Evolutionary conservation across 2,888 invertebrate genomes (phyloP), one percentile per base, ranked within the genome.

Genomic region (Synanthedon vespiformis): DNA sequence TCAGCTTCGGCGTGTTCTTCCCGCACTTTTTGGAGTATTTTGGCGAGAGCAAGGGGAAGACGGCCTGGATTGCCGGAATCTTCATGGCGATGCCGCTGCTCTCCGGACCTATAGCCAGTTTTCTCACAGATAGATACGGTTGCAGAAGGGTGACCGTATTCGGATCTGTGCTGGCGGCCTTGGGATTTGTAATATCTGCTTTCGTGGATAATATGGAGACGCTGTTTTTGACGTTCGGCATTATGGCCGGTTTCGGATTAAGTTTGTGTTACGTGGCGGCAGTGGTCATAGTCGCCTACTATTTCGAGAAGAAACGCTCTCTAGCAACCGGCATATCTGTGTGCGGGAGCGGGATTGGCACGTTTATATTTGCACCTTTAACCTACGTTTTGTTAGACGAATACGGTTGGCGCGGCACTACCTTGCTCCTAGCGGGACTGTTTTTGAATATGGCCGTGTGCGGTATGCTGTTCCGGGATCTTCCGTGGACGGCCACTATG

Each of bases 61-160:
- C 97, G 0, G 95, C 96, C 3, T 94, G 95, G 93, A 94, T 97
- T 56, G 96, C 95, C 3, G 94, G 95, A 52, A 88, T 97, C 51
- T 96, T 97, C 74, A 94, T 96, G 91, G 94, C 96, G 48, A 94
- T 96, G 90, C 97, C 97, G 6, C 85, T 97, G 55, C 77, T 95
- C 11, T 93, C 94, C 0, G 95, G 95, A 0, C 96, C 96, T 0
- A 90, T 96, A 52, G 95, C 95, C 49, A 94, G 94, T 65, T 93
- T 94, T 64, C 82, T 95, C 47, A 94, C 94, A 6, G 95, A 95
- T 73, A 88, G 94, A 53, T 94, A 94, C 72, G 96, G 95, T 40
- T 96, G 95, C 70, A 89, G 94, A 44, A 89, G 90, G 55, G 92
- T 95, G 56, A 93, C 94, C 40, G 92, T 95, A 57, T 90, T 91